A percentile compares a stretch with the other conserved stretches of the same genome.
These are phyloP conservation scores for Gryon sp. DNA, from an alignment of 1,140 invertebrate species.

Conservation along the genomic window DNA sequence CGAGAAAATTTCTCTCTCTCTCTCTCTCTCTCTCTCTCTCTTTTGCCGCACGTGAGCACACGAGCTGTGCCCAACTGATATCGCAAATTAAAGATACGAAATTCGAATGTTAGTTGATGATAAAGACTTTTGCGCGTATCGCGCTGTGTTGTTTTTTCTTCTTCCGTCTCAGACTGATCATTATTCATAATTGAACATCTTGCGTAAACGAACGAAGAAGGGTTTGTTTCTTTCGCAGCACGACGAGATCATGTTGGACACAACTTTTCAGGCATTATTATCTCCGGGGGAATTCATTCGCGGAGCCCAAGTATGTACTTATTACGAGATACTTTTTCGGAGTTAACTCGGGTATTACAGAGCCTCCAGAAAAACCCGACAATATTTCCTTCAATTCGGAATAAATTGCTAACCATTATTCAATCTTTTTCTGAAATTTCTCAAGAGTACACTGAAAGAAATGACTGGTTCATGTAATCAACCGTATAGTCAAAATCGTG, in stretches of 20 bases:
- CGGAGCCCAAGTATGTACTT: conserved; percentile 26
- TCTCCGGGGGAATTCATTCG: conserved; percentile 30
- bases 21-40: no score
- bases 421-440: conserved; percentile 23
- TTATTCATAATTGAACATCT: conserved; percentile 56
- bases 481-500: neutral
- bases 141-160: conserved; percentile 12
- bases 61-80: conserved; percentile 50
- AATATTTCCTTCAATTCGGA: conserved; percentile 25
- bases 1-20: no score
- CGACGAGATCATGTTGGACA: conserved; percentile 33
- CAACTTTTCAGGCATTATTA: conserved; percentile 50
- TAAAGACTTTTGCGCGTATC: conserved; percentile 40
- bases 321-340: conserved; percentile 37
- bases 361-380: conserved; percentile 29
- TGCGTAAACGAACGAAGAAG: conserved; percentile 29
- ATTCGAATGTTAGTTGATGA: conserved; percentile 36
- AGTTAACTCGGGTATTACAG: conserved; percentile 22
- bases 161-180: conserved; percentile 19
- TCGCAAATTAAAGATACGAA: conserved; percentile 51
- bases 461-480: neutral
- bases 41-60: conserved; percentile 16
- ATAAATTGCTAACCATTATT: conserved; percentile 37
- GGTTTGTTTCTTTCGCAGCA: conserved; percentile 13
- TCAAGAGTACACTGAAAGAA: neutral